Conservation (phyloP, 2,888 invertebrate genomes). For the Lasioglossum malachurum region DNA sequence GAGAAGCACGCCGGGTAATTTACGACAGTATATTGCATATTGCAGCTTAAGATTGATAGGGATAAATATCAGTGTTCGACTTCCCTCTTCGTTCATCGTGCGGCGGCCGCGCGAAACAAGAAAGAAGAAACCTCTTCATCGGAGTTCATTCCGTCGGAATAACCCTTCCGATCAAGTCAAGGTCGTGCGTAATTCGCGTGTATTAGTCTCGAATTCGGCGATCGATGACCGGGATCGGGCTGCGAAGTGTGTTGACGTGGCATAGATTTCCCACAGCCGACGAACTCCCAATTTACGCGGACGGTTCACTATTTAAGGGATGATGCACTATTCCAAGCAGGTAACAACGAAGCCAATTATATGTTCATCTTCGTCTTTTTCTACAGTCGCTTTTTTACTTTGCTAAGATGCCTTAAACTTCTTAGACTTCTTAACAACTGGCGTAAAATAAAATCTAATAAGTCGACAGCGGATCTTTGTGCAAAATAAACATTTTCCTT, state of each 20-base stretch:
- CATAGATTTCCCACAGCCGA: not conserved
- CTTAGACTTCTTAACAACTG: too few relatives aligned
- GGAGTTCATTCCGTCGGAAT: constrained; percentile 42
- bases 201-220: constrained; percentile 44
- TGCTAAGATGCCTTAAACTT: too few relatives aligned
- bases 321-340: not conserved
- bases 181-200: constrained; percentile 46
- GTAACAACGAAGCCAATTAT: too few relatives aligned
- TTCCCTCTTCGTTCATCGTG: constrained; percentile 8
- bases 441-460: too few relatives aligned
- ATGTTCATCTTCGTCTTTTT: too few relatives aligned
- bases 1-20: constrained; percentile 12
- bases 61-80: constrained; percentile 34
- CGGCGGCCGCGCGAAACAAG: constrained; percentile 13
- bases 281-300: not conserved
- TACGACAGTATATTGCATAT: constrained; percentile 30
- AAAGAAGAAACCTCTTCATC: constrained; percentile 30
- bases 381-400: too few relatives aligned
- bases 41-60: constrained; percentile 25
- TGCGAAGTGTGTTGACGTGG: constrained; percentile 25
- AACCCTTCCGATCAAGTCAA: constrained; percentile 43
- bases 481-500: too few relatives aligned
- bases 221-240: constrained; percentile 44
- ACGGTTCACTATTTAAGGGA: not conserved
- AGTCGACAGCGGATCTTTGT: too few relatives aligned